phyloP scores from a whole-genome alignment of 1,140 invertebrate genomes.

The Calephelis virginiensis region DNA sequence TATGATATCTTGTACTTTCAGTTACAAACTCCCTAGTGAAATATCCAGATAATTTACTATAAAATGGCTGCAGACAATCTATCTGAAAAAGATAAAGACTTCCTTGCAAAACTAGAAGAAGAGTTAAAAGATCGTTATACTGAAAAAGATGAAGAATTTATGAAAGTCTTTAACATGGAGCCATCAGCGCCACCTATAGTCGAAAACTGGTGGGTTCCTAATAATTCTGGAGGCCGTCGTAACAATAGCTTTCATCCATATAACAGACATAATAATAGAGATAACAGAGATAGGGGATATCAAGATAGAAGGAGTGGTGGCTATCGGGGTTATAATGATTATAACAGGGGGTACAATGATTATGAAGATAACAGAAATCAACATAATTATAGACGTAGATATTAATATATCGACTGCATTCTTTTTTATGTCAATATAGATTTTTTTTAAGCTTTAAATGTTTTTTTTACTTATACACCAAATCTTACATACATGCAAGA shows the following conservation, averaged over 20 bases:
- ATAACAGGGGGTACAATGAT: conserved; percentile 38
- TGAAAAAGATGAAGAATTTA: conserved; percentile 69
- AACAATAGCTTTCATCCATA: conserved; percentile 45
- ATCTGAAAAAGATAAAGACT: conserved; percentile 59
- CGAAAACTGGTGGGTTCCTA: conserved; percentile 49
- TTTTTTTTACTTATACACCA: not conserved
- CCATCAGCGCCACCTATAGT: conserved; percentile 61
- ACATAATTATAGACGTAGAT: conserved; percentile 27
- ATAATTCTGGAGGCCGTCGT: conserved; percentile 42
- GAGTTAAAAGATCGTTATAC: conserved; percentile 68
- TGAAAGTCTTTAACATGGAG: conserved; percentile 63
- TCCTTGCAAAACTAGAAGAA: conserved; percentile 64
- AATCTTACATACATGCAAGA: too few species aligned
- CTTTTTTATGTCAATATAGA: conserved; percentile 1
- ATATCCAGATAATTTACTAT: conserved; percentile 36
- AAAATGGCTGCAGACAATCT: conserved; percentile 51
- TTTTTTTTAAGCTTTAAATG: not conserved
- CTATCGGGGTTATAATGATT: conserved; percentile 16
- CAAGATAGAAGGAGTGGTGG: conserved; percentile 29
- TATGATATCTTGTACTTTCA: conserved; percentile 31
- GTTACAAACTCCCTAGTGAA: conserved; percentile 47
- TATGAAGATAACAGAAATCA: conserved; percentile 28
- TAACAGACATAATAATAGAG: conserved; percentile 39
- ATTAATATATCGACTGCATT: conserved; percentile 18
- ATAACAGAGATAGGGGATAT: conserved; percentile 32